Evolutionary conservation across 2,797 vertebrate genomes (phyloP).

Genomic region (Phoeniculus purpureus): DNA sequence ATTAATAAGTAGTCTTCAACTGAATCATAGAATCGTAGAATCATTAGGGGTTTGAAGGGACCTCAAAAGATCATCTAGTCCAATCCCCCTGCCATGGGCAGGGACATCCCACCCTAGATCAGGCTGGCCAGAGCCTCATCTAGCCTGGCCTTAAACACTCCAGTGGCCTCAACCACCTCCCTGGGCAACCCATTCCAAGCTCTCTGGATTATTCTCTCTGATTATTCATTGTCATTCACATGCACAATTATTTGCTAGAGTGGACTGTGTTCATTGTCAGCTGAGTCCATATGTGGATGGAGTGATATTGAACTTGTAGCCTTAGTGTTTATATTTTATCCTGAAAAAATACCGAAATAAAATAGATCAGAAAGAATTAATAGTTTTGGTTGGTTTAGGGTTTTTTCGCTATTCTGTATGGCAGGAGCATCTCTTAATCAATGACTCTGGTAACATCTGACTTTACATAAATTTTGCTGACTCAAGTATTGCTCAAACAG

Average conservation of each 20-base stretch:
- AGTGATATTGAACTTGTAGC: background rate
- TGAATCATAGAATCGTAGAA: too few species aligned
- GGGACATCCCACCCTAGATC: too few species aligned
- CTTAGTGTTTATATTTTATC: background rate
- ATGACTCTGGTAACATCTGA: background rate
- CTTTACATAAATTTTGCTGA: background rate
- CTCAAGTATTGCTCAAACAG: background rate
- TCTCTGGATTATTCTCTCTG: too few species aligned
- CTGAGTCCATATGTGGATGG: background rate
- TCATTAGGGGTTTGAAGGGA: too few species aligned
- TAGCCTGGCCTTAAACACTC: too few species aligned
- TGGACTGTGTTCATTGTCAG: background rate
- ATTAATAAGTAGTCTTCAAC: background rate
- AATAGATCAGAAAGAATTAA: background rate
- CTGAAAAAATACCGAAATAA: background rate
- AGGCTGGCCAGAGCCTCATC: too few species aligned
- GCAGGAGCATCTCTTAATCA: background rate
- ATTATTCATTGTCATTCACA: background rate
- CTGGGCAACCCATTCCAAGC: too few species aligned
- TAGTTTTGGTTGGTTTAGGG: background rate
- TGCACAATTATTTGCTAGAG: background rate
- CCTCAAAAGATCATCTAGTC: too few species aligned
- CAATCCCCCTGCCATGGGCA: too few species aligned
- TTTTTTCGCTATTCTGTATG: background rate
- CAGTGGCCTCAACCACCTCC: too few species aligned